Base-by-base conservation (phyloP, 2,797 vertebrate genomes). In the Astyanax mexicanus region DNA sequence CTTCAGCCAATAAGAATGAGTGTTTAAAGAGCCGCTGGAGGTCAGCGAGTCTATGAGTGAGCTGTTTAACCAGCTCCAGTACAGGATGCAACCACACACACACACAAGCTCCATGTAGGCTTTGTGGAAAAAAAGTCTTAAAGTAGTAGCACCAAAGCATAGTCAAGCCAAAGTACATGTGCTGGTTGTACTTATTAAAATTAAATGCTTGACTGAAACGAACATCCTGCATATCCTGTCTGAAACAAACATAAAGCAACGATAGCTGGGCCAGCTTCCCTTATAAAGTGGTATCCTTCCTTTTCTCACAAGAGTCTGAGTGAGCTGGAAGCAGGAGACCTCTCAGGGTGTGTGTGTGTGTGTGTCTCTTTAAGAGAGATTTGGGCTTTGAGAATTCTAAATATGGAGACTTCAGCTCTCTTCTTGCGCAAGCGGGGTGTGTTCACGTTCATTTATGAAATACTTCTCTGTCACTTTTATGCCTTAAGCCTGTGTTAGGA, bases 401-500 rank as follows among this genome's bases (percentile, higher is more conserved):
- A 83, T 81, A 82, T 78, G 68, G 68, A 80, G 44, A 40, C 81
- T 77, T 71, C 10, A 61, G 49, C 62, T 72, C 75, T 72, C 65
- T 54, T 60, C 66, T 66, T 61, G 66, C 72, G 76, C 49, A 40
- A 77, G 57, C 65, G 29, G 1, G 42, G 40, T 54, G 51, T 15
- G 60, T 78, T 66, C 74, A 69, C 52, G 1, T 17, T 69, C 72
- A 61, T 45, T 72, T 84, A 76, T 74, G 29, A 80, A 84, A 83
- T 77, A 40, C 44, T 84, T 49, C 66, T 68, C 45, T 78, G 69
- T 75, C 72, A 85, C 68, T 82, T 81, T 70, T 81, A 82, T 79
- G 82, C 80, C 83, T 89, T 89, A 86, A 77, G 72, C 86, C 83
- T 69, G 83, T 29, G 85, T 2, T 27, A 54, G n/a, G 11, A 51